Conservation (phyloP, 2,113 vertebrate genomes). For the Ptyas mucosa region DNA sequence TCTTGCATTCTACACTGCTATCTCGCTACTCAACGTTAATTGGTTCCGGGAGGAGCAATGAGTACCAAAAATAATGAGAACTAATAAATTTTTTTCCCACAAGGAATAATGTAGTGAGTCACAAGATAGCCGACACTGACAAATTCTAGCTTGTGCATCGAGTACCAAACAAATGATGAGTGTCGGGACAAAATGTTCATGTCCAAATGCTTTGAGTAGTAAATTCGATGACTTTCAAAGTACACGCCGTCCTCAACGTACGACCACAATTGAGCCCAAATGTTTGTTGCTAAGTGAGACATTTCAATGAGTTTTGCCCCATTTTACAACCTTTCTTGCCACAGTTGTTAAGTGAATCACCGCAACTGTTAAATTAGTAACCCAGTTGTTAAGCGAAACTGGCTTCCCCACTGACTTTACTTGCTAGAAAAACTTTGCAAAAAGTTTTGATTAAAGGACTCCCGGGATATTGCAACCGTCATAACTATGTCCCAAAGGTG, state of each 20-base stretch:
- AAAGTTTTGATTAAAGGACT: not conserved
- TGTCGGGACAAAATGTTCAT: not conserved
- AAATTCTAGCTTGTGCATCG: not conserved
- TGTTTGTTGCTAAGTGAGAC: not conserved
- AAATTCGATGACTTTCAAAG: not conserved
- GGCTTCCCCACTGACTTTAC: not conserved
- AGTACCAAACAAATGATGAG: not conserved
- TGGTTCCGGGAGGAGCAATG: not conserved
- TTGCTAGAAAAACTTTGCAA: not conserved
- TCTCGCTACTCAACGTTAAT: not conserved
- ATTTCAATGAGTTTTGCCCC: not conserved
- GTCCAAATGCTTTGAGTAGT: not conserved
- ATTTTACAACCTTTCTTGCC: not conserved
- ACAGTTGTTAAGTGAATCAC: not conserved
- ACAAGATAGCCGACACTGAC: not conserved
- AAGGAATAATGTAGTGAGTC: not conserved
- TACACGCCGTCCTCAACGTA: fast-evolving
- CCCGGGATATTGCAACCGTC: not conserved
- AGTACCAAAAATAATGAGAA: not conserved
- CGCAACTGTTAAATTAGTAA: not conserved
- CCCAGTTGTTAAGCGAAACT: not conserved
- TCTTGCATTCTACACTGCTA: constrained; percentile 1
- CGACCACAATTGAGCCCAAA: not conserved
- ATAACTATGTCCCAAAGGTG: not conserved
- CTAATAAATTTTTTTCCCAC: not conserved